Percentiles rank a stretch among this genome's conserved stretches.
phyloP scores from a whole-genome alignment of 2,113 vertebrate genomes.

The Syrmaticus mikado region DNA sequence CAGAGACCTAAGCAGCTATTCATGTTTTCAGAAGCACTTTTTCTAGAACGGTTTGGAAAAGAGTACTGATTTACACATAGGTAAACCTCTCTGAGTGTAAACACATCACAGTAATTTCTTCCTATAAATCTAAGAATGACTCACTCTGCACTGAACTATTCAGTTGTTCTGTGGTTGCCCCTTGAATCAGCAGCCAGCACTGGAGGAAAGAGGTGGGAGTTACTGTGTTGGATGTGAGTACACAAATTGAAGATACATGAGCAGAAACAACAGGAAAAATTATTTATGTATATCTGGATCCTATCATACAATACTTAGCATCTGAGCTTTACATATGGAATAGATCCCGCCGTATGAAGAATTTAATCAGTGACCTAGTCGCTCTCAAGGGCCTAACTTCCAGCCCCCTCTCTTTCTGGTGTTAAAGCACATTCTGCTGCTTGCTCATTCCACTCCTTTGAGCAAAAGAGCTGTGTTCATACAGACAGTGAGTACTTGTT shows the following conservation, averaged over 20 bases:
- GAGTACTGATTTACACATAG: rapidly evolving
- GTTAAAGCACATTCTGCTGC: conserved; percentile 21
- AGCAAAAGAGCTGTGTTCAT: conserved; percentile 6
- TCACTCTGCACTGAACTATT: not conserved
- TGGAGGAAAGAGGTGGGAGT: not conserved
- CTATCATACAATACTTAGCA: not conserved
- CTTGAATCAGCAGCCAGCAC: not conserved
- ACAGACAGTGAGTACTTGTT: conserved; percentile 38
- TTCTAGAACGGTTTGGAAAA: not conserved
- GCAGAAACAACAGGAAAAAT: not conserved
- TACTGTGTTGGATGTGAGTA: not conserved
- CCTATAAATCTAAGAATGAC: not conserved
- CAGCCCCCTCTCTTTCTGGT: not conserved
- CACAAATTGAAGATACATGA: not conserved
- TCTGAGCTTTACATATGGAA: not conserved
- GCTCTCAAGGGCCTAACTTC: not conserved
- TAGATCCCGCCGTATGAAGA: not conserved
- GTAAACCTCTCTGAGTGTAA: not conserved
- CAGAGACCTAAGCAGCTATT: not conserved
- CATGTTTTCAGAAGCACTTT: not conserved
- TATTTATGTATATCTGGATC: not conserved
- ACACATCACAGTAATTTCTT: no score
- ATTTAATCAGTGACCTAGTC: not conserved
- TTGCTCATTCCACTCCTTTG: conserved; percentile 24
- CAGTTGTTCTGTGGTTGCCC: not conserved